A percentile compares a stretch with the other conserved stretches of the same genome.
Conservation (phyloP, 92 coral and sea anemone genomes). For the Actinernus sp. region DNA sequence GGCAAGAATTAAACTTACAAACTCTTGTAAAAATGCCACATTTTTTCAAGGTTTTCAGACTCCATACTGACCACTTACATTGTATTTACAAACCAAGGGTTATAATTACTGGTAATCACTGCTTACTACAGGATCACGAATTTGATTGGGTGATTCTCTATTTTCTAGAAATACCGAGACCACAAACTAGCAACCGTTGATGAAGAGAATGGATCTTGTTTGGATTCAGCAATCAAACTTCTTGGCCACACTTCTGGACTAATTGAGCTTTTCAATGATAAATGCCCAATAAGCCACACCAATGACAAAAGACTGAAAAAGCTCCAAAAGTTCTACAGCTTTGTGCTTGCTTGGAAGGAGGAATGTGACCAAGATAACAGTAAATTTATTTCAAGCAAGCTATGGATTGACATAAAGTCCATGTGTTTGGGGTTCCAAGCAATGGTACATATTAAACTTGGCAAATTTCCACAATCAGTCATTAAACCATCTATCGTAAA, state of each 20-base stretch:
- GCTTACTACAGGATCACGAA: not conserved
- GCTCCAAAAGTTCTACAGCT: not conserved
- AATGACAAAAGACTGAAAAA: conserved; percentile 1
- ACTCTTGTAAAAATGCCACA: no score
- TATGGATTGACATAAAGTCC: conserved; percentile 63
- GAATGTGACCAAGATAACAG: not conserved
- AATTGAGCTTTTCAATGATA: conserved; percentile 17
- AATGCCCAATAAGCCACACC: not conserved
- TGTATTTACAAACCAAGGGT: no score
- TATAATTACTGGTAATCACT: no score
- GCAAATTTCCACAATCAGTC: conserved; percentile 41
- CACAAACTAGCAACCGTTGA: conserved; percentile 3
- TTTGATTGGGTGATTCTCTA: not conserved
- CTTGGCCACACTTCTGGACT: conserved; percentile 9
- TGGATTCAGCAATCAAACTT: conserved; percentile 10
- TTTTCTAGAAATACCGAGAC: conserved; percentile 22
- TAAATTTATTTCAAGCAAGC: conserved; percentile 42
- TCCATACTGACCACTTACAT: no score
- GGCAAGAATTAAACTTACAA: no score
- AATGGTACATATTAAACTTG: conserved; percentile 29
- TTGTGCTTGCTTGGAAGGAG: conserved; percentile 16
- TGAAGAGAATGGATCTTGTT: conserved; percentile 7
- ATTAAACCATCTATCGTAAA: conserved; percentile 74
- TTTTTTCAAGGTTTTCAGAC: no score
- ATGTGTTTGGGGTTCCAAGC: conserved; percentile 54